Evolutionary conservation across 2,797 vertebrate genomes (phyloP).

Genomic region (Melanotaenia pygmaea): DNA sequence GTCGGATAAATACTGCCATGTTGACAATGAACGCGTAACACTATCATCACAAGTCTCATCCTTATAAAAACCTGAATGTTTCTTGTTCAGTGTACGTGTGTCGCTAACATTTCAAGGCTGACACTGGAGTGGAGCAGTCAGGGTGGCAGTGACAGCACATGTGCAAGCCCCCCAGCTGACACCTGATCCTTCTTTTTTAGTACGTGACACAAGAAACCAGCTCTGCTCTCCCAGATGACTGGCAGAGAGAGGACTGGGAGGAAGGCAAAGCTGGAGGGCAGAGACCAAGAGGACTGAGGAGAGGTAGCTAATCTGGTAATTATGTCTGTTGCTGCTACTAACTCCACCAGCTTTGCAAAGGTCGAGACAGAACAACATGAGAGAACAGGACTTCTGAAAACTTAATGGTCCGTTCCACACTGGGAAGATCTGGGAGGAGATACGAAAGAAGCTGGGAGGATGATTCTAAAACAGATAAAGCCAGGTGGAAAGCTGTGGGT

Average conservation of each 20-base stretch:
- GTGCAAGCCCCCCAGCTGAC: slow-evolving; percentile 50
- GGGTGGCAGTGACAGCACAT: slow-evolving; percentile 54
- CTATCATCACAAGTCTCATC: background rate
- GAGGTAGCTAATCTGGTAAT: slow-evolving; percentile 65
- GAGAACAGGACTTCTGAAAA: slow-evolving; percentile 66
- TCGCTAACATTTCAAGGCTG: slow-evolving; percentile 54
- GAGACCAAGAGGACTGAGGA: slow-evolving; percentile 19
- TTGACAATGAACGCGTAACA: slow-evolving; percentile 21
- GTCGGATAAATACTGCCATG: slow-evolving; percentile 46
- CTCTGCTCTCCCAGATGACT: slow-evolving; percentile 20
- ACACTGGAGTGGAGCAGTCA: slow-evolving; percentile 31
- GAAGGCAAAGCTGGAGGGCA: slow-evolving; percentile 31
- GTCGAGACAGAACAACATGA: slow-evolving; percentile 54
- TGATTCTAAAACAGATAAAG: slow-evolving; percentile 22
- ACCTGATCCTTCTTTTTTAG: slow-evolving; percentile 49
- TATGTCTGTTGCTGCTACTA: slow-evolving; percentile 47
- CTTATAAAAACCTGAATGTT: slow-evolving; percentile 17
- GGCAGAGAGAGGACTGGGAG: slow-evolving; percentile 14
- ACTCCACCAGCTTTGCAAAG: slow-evolving; percentile 50
- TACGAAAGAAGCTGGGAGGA: slow-evolving; percentile 29
- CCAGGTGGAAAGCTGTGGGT: slow-evolving; percentile 30
- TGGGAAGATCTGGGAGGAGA: slow-evolving; percentile 29
- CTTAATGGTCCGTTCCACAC: slow-evolving; percentile 17
- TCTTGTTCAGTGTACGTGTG: slow-evolving; percentile 9
- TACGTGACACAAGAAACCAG: slow-evolving; percentile 56